phyloP scores from a whole-genome alignment of 2,113 vertebrate genomes.

The Leptocoma aspasia region DNA sequence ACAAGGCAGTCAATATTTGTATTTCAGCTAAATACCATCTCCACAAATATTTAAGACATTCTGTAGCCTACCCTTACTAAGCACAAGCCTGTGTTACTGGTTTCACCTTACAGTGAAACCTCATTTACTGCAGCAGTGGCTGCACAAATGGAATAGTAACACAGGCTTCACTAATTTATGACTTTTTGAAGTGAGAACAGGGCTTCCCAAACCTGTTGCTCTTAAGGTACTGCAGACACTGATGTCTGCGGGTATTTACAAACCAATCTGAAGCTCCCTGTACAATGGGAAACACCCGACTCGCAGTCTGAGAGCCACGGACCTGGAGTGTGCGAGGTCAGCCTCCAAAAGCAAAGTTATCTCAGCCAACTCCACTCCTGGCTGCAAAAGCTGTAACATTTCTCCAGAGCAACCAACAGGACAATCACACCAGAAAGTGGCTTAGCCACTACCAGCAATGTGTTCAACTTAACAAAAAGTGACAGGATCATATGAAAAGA shows the following conservation, averaged over 20 bases:
- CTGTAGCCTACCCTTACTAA: not conserved
- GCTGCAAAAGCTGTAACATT: not conserved
- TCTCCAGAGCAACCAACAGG: not conserved
- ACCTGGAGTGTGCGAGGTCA: not conserved
- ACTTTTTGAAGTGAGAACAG: not conserved
- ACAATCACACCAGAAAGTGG: not conserved
- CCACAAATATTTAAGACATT: not conserved
- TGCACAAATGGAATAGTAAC: not conserved
- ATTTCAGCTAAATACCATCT: not conserved
- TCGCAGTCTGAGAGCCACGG: not conserved
- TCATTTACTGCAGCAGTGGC: not conserved
- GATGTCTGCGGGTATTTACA: not conserved
- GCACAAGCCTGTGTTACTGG: not conserved
- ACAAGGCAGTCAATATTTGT: not conserved
- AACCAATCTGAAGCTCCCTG: not conserved
- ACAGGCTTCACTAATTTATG: not conserved
- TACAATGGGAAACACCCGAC: not conserved
- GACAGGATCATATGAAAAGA: conserved; percentile 3
- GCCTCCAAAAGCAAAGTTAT: not conserved
- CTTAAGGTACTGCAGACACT: no score
- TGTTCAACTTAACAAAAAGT: conserved; percentile 15
- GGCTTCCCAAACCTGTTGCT: not conserved
- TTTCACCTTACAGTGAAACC: not conserved
- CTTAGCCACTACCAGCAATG: not conserved
- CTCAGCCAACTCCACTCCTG: not conserved